These are phyloP conservation scores for Metalampra italica DNA, from an alignment of 2,888 invertebrate genomes.

Conservation along the genomic window DNA sequence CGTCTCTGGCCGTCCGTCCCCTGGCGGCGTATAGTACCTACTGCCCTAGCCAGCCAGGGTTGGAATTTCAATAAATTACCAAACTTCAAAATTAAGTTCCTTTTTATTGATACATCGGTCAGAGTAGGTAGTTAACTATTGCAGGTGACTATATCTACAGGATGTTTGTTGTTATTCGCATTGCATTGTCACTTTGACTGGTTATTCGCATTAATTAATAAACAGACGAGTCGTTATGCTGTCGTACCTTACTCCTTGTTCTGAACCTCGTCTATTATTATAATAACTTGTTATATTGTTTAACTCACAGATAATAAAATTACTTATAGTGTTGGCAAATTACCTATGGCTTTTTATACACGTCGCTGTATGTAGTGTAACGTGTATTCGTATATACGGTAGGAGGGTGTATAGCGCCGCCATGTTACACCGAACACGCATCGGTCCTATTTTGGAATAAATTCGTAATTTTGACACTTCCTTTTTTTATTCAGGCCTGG, in stretches of 20 bases:
- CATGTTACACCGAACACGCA: conserved; percentile 35
- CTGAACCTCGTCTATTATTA: conserved; percentile 7
- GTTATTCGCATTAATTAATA: no score
- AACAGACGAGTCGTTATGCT: background rate
- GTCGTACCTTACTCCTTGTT: conserved; percentile 13
- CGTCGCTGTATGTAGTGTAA: conserved; percentile 57
- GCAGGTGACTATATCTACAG: no score
- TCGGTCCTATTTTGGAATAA: conserved; percentile 13
- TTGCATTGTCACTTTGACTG: no score
- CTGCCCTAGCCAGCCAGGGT: no score
- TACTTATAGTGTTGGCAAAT: conserved; percentile 51
- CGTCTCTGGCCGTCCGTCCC: no score
- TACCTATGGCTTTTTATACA: conserved; percentile 65
- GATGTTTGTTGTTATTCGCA: no score
- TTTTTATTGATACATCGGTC: no score
- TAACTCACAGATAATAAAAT: conserved; percentile 38
- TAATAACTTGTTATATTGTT: conserved; percentile 30
- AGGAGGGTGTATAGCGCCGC: conserved; percentile 58
- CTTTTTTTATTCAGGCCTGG: conserved; percentile 6
- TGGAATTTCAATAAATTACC: no score
- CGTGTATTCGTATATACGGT: conserved; percentile 60
- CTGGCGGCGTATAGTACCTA: no score
- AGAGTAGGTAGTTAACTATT: no score
- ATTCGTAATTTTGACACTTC: conserved; percentile 13
- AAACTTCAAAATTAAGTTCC: no score